Evolutionary conservation across 1,140 invertebrate species (phyloP), one percentile per base, ranked within the genome.

Genomic region (Scylla paramamosain): DNA sequence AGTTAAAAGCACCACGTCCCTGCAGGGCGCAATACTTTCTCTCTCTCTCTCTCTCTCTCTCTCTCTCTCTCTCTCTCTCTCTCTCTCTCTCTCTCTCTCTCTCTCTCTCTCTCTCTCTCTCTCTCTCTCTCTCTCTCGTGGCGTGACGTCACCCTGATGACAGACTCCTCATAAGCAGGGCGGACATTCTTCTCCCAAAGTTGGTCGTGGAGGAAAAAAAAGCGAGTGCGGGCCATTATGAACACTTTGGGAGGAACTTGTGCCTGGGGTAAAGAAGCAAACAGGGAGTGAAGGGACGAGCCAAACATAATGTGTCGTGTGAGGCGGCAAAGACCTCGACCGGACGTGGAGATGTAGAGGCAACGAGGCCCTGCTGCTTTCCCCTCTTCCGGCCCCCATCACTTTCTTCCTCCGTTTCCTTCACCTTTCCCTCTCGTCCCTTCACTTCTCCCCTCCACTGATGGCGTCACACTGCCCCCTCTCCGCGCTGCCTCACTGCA

Each of bases 11-110:
- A 59, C 16, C 52, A 59, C 0, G 10, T 59, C 10, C 52, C 0
- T 59, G 10, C 52, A 20, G 16, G 52, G 52, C 10, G 16, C 16
- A 59, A 28, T 16, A 39, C 88, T 89, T 32, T 89, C 88, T 89
- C 88, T 90, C 88, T 90, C 88, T 90, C 88, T 90, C 88, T 90
- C 88, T 88, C 86, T 88, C 86, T 88, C 86, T 88, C 86, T 88
- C 31, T 29, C 83, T 86, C 83, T 84, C 31, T 84, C 83, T 84
- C 83, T 84, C 83, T 28, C 83, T 84, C 83, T 28, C 83, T 32
- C 31, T 32, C 83, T 20, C 20, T 20, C 20, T 20, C 20, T 84
- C n/a, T 84, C 31, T 28, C 83, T 84, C 83, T 84, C 83, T 84
- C 83, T 84, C 83, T 84, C 83, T 84, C 83, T 84, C 83, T 84